Conservation (phyloP, 2,797 vertebrate species). For the Sebastes jordani region DNA sequence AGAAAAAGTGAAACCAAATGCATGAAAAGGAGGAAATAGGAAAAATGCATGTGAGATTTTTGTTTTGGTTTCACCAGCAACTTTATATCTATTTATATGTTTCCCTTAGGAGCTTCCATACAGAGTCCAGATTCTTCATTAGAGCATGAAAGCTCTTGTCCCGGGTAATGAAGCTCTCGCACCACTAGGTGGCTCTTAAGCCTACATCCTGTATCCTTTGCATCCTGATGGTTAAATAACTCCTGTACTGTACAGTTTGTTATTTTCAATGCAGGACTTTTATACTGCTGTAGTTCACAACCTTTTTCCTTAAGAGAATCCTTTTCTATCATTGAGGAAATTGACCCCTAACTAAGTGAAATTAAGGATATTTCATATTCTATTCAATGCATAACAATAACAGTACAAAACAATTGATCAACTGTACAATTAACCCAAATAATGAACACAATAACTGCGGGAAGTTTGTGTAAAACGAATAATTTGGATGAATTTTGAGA, state of each 20-base stretch:
- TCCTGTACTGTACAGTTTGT: neutral
- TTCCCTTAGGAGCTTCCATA: neutral
- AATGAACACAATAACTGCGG: too few species aligned
- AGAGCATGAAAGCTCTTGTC: neutral
- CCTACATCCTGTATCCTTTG: neutral
- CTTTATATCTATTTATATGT: neutral
- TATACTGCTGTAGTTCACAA: neutral
- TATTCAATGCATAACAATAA: too few species aligned
- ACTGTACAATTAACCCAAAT: too few species aligned
- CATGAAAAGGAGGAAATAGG: neutral
- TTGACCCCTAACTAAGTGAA: too few species aligned
- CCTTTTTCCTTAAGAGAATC: too few species aligned
- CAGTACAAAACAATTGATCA: too few species aligned
- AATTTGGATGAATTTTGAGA: too few species aligned
- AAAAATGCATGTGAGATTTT: neutral
- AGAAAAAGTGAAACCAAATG: neutral
- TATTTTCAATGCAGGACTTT: neutral
- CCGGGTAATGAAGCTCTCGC: neutral
- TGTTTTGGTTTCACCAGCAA: neutral
- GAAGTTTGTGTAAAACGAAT: too few species aligned
- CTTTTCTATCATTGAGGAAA: too few species aligned
- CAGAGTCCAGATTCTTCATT: neutral
- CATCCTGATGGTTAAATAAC: neutral
- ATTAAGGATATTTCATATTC: too few species aligned
- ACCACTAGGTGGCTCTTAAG: constrained; percentile 18